phyloP scores from a whole-genome alignment of 1,140 invertebrate genomes.

The Elymnias hypermnestra region DNA sequence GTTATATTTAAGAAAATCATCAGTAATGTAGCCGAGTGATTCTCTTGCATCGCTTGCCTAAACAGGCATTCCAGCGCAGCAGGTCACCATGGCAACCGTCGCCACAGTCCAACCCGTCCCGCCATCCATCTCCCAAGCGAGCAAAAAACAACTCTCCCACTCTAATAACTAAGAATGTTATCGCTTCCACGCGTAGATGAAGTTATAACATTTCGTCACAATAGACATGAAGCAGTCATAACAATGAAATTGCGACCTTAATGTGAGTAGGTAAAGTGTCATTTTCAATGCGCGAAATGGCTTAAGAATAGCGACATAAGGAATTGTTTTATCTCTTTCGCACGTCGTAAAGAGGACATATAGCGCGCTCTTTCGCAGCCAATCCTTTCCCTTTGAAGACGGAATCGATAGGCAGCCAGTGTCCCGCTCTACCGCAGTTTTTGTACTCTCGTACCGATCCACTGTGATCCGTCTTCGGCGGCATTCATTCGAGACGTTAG shows the following conservation, averaged over 20 bases:
- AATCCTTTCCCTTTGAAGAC: conserved; percentile 58
- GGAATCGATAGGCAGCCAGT: conserved; percentile 59
- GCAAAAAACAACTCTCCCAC: conserved; percentile 51
- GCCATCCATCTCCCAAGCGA: conserved; percentile 20
- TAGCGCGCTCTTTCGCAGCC: conserved; percentile 47
- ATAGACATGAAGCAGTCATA: conserved; percentile 57
- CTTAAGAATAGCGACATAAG: conserved; percentile 72
- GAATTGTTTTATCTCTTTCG: conserved; percentile 74
- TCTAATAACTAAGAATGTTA: conserved; percentile 36
- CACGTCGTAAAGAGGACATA: conserved; percentile 67
- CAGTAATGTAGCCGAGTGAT: conserved; percentile 46
- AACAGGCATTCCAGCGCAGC: conserved; percentile 56
- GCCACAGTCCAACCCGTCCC: conserved; percentile 27
- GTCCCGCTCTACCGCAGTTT: conserved; percentile 64
- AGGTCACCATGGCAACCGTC: conserved; percentile 62
- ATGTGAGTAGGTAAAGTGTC: conserved; percentile 56
- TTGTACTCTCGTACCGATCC: conserved; percentile 43
- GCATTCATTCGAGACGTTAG: conserved; percentile 63
- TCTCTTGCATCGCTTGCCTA: conserved; percentile 34
- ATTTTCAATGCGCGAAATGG: conserved; percentile 56
- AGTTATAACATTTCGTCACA: conserved; percentile 70
- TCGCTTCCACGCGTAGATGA: conserved; percentile 48
- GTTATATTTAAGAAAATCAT: conserved; percentile 46
- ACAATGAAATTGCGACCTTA: conserved; percentile 71
- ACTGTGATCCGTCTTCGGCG: conserved; percentile 67